A percentile compares a stretch with the other conserved stretches of the same genome.
phyloP scores from a whole-genome alignment of 2,888 invertebrate genomes.

The Girardia tigrina region DNA sequence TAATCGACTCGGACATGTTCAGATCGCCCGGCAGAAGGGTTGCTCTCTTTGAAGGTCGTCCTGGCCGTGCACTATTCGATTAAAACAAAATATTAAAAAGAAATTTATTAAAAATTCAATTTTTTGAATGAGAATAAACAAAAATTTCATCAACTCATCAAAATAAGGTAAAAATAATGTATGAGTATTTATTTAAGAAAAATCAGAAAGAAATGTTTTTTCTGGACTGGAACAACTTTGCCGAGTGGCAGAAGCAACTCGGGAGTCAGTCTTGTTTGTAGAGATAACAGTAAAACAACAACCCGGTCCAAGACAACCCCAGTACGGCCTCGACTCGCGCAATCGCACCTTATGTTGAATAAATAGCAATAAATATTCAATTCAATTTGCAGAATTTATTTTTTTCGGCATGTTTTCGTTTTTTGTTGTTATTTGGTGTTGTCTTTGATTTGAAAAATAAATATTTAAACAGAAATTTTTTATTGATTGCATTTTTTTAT shows the following conservation, averaged over 20 bases:
- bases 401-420: constrained; percentile 11
- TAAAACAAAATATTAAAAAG: background rate
- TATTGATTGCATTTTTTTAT: constrained; percentile 24
- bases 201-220: background rate
- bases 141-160: background rate
- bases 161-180: background rate
- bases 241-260: background rate
- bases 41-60: constrained; percentile 34
- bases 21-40: constrained; percentile 30
- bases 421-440: constrained; percentile 23
- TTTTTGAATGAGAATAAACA: background rate
- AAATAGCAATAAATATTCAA: constrained; percentile 18
- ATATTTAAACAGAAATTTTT: constrained; percentile 25
- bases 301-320: background rate
- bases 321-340: background rate
- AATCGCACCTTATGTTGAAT: constrained; percentile 23
- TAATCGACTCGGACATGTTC: constrained; percentile 26
- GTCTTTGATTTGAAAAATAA: constrained; percentile 24
- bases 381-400: background rate
- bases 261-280: constrained; percentile 3
- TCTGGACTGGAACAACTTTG: background rate
- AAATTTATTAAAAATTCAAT: background rate
- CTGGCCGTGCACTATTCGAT: constrained; percentile 33
- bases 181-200: constrained; percentile 17
- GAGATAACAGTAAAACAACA: constrained; percentile 7